A percentile compares a stretch with the other conserved stretches of the same genome.
Evolutionary conservation across 2,888 invertebrate genomes (phyloP).

Genomic region (Schrankia costaestrigalis): DNA sequence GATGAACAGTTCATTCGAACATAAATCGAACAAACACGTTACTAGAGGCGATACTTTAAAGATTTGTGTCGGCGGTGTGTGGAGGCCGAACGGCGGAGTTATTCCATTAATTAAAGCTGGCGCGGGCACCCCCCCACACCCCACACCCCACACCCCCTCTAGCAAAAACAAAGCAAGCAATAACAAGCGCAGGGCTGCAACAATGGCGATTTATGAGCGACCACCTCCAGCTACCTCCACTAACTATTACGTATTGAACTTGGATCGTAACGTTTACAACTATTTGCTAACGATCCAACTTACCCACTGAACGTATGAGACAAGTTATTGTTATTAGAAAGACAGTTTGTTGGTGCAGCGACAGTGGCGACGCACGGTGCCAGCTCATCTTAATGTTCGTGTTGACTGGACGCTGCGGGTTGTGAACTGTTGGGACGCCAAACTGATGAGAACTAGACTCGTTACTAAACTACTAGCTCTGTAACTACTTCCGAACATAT

Average conservation of each 20-base stretch:
- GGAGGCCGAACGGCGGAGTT: constrained; percentile 51
- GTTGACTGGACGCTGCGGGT: too few relatives aligned
- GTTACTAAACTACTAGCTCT: too few relatives aligned
- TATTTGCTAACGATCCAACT: constrained; percentile 18
- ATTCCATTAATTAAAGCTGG: constrained; percentile 75
- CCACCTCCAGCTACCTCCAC: constrained; percentile 9
- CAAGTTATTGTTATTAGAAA: too few relatives aligned
- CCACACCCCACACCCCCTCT: constrained; percentile 21
- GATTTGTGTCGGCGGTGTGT: constrained; percentile 39
- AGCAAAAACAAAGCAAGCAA: constrained; percentile 69
- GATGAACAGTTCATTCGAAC: constrained; percentile 19
- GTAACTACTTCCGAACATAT: too few relatives aligned
- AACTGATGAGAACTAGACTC: too few relatives aligned
- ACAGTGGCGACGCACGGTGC: too few relatives aligned
- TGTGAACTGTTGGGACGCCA: too few relatives aligned
- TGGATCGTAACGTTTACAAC: constrained; percentile 17
- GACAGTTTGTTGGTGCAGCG: too few relatives aligned
- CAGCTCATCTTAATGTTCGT: too few relatives aligned
- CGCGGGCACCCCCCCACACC: constrained; percentile 25
- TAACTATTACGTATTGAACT: constrained; percentile 19
- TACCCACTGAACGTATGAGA: too few relatives aligned
- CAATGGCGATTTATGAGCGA: constrained; percentile 30
- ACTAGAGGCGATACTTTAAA: constrained; percentile 50
- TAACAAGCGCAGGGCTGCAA: constrained; percentile 54
- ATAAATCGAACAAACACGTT: constrained; percentile 44